Evolutionary conservation across 2,888 invertebrate genomes (phyloP).

Genomic region (Aleiodes testaceus): DNA sequence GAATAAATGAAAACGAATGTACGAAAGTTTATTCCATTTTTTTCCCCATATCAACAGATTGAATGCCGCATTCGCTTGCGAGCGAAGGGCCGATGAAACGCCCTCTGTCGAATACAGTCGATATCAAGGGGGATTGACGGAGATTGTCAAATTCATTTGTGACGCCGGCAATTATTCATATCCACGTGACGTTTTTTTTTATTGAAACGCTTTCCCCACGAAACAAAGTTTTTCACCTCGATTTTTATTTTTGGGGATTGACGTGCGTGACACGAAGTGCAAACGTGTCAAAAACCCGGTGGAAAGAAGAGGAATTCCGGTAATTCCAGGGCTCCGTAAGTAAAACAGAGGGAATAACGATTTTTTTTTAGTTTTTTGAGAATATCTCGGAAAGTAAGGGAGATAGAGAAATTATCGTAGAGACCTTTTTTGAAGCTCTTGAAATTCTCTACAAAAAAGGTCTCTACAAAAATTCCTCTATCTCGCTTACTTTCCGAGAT

Average conservation of each 20-base stretch:
- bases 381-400: too few species aligned
- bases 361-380: too few species aligned
- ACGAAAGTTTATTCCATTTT: too few species aligned
- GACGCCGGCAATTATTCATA: conserved; percentile 69
- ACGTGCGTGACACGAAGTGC: conserved; percentile 6
- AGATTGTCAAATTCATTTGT: conserved; percentile 67
- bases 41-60: neutral
- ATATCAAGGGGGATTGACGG: neutral
- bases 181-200: conserved; percentile 27
- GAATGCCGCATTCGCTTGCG: neutral
- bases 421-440: too few species aligned
- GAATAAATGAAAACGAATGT: conserved; percentile 33
- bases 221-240: conserved; percentile 35
- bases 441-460: too few species aligned
- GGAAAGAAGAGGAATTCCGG: neutral
- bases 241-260: neutral
- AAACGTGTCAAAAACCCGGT: too few species aligned
- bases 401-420: too few species aligned
- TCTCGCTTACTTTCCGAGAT: too few species aligned
- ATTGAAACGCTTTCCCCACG: conserved; percentile 31
- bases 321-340: too few species aligned
- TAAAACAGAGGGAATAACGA: too few species aligned
- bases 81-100: conserved; percentile 23
- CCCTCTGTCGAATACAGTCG: conserved; percentile 6
- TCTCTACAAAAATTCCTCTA: too few species aligned